Evolutionary conservation across 2,113 vertebrate genomes (phyloP).

Genomic region (Nycticorax nycticorax): DNA sequence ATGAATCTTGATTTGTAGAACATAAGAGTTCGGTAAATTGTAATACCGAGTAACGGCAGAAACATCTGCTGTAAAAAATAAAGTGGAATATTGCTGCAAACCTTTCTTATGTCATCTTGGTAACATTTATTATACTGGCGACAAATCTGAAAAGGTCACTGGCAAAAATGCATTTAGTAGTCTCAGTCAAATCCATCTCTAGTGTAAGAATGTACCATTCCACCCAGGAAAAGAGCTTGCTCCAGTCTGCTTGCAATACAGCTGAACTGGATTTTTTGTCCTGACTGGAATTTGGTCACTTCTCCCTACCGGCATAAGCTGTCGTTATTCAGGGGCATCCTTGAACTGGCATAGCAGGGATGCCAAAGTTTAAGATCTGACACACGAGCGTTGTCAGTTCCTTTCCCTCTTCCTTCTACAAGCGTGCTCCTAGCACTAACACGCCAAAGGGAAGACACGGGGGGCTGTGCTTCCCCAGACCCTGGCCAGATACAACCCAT

Average conservation of each 20-base stretch:
- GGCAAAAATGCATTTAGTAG: conserved; percentile 46
- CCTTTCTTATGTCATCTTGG: conserved; percentile 17
- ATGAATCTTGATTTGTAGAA: conserved; percentile 57
- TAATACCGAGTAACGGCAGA: conserved; percentile 37
- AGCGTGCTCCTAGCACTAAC: background rate
- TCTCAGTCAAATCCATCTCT: conserved; percentile 32
- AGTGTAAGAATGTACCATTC: background rate
- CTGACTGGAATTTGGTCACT: background rate
- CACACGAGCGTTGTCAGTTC: background rate
- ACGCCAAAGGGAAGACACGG: background rate
- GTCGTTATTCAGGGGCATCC: background rate
- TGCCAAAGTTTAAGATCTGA: background rate
- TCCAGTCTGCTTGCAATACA: background rate
- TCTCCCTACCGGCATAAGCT: background rate
- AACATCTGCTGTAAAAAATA: conserved; percentile 45
- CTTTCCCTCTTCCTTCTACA: background rate
- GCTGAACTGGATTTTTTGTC: background rate
- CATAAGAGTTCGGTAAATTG: conserved; percentile 33
- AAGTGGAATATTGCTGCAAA: conserved; percentile 36
- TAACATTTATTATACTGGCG: conserved; percentile 28
- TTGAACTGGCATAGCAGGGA: background rate
- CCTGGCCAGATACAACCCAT: background rate
- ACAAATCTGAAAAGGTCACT: conserved; percentile 66
- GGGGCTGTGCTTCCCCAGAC: background rate
- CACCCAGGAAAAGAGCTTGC: background rate